Base-by-base conservation (phyloP, 2,888 invertebrate genomes). In the Tridacna gigas region DNA sequence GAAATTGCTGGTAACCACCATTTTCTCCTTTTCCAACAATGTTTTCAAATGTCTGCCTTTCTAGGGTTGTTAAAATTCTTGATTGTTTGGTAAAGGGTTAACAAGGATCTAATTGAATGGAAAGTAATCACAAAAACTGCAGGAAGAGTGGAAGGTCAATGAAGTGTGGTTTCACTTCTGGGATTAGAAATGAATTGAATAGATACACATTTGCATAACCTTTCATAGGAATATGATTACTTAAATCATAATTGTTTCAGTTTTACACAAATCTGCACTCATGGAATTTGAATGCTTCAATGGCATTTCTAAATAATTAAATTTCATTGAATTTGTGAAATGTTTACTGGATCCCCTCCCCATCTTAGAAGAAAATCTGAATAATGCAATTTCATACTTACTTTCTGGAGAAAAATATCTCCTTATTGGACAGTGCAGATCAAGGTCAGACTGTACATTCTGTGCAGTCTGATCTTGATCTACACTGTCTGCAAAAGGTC, bases 141-240 rank as follows among this genome's bases (percentile, higher is more conserved):
- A 71, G 51, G 18, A 71, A 71, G 12, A 22, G 67, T 22, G 67
- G 28, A 71, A 69, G 47, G 12, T 71, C 20, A 51, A 51, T 71
- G 71, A 71, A 51, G 51, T 51, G 22, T 51, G 25, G 48, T 25
- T 71, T 71, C 51, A 51, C 51, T 51, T 71, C 18, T 48, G 51
- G 71, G 71, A 71, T 71, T 48, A 71, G 51, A 51, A 71, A 9
- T 22, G 51, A 25, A 71, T 51, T 25, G 51, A 51, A 51, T 67
- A 20, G 71, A 47, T 51, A 51, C 51, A 9, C 25, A 71, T 71
- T 71, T 71, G 71, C 71, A 71, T 71, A 71, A 47, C 71, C 51
- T 71, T 71, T 71, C 71, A 71, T 25, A 0, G 25, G 25, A 25
- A 26, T 20, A 22, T 71, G 71, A 71, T 71, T 71, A 71, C 25